Percentiles rank a stretch among this genome's conserved stretches.
Conservation (phyloP, 1,140 invertebrate genomes). For the Zaprionus camerounensis region DNA sequence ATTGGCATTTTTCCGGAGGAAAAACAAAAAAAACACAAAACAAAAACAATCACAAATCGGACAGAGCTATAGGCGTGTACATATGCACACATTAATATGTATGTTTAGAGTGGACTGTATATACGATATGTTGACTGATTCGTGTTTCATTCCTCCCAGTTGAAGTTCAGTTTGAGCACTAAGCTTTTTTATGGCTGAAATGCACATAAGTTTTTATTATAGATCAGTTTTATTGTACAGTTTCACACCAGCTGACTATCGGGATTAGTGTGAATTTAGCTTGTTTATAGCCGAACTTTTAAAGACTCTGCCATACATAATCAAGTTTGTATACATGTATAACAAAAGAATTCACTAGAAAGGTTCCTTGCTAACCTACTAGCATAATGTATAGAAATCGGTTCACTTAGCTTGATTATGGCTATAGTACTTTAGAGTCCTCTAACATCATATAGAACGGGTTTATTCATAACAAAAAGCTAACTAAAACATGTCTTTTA, state of each 20-base stretch:
- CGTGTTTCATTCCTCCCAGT: not conserved
- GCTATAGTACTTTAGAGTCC: too few species aligned
- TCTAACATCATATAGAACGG: too few species aligned
- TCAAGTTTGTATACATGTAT: too few species aligned
- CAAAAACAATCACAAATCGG: conserved; percentile 18
- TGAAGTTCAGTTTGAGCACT: not conserved
- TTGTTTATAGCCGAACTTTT: not conserved
- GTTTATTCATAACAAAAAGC: too few species aligned
- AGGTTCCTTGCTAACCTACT: too few species aligned
- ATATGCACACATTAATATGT: not conserved
- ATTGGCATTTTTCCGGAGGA: conserved; percentile 23
- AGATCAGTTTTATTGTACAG: too few species aligned
- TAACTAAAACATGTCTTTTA: too few species aligned
- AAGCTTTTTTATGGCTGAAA: not conserved
- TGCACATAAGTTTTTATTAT: too few species aligned
- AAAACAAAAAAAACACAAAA: not conserved
- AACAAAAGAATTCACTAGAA: too few species aligned
- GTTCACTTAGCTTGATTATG: too few species aligned
- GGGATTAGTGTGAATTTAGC: not conserved
- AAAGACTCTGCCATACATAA: not conserved
- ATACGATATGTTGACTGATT: not conserved
- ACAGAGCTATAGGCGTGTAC: not conserved
- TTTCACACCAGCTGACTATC: too few species aligned
- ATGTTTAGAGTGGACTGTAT: not conserved
- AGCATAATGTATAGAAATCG: too few species aligned